phyloP scores from a whole-genome alignment of 2,113 vertebrate genomes.

The Todiramphus saurophagus region DNA sequence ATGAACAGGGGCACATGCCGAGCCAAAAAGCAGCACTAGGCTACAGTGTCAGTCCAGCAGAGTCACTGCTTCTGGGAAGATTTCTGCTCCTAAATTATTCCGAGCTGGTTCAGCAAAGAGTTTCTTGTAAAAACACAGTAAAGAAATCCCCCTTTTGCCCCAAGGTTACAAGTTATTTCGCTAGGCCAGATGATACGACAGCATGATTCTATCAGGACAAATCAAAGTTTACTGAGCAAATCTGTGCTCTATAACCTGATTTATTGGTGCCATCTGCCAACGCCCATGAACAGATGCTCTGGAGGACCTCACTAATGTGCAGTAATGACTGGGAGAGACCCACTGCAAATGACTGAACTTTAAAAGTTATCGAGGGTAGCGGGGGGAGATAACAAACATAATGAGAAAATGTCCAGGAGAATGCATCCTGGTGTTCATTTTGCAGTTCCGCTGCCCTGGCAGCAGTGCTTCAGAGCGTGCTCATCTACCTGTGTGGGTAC shows the following conservation, averaged over 20 bases:
- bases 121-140: not conserved
- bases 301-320: slow-evolving; percentile 36
- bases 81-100: not conserved
- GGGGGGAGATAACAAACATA: not conserved
- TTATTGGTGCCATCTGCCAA: slow-evolving; percentile 66
- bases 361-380: not conserved
- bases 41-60: not conserved
- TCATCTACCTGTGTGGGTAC: not conserved
- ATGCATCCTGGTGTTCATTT: not conserved
- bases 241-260: slow-evolving; percentile 60
- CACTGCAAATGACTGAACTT: slow-evolving; percentile 1
- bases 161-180: slow-evolving; percentile 33
- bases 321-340: slow-evolving; percentile 34
- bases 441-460: not conserved
- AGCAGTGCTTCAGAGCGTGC: not conserved
- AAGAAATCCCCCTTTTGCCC: slow-evolving; percentile 1
- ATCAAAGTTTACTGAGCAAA: slow-evolving; percentile 60
- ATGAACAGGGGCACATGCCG: not conserved
- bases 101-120: not conserved
- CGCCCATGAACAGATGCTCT: slow-evolving; percentile 53
- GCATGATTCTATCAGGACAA: slow-evolving; percentile 58
- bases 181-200: slow-evolving; percentile 45
- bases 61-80: not conserved
- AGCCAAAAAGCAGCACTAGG: not conserved
- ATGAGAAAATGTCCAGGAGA: not conserved